These are phyloP conservation scores for Anabacerthia variegaticeps DNA, from an alignment of 2,797 vertebrate genomes.

Conservation along the genomic window DNA sequence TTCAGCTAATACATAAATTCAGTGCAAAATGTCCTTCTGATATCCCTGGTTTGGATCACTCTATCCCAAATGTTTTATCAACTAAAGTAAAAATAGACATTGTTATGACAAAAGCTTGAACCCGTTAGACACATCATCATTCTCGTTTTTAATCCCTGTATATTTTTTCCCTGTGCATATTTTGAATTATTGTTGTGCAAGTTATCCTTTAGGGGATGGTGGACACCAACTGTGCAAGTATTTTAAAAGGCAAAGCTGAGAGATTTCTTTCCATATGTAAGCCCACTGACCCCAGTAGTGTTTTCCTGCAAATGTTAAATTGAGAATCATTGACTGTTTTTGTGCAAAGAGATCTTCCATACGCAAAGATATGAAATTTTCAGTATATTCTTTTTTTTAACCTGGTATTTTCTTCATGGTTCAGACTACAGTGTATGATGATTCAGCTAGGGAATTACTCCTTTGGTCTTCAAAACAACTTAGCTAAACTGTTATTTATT, in stretches of 20 bases:
- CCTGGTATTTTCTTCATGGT: background rate
- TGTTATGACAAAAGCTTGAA: constrained; percentile 44
- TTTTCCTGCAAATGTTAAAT: constrained; percentile 18
- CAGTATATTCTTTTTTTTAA: background rate
- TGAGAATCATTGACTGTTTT: background rate
- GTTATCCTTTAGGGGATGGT: background rate
- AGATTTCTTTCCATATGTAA: background rate
- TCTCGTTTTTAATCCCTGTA: constrained; percentile 4
- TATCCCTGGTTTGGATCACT: constrained; percentile 31
- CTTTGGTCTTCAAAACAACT: constrained; percentile 1
- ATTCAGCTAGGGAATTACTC: background rate
- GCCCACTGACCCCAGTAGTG: background rate
- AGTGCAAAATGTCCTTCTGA: background rate
- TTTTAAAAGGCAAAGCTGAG: constrained; percentile 7
- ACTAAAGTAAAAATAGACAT: constrained; percentile 13
- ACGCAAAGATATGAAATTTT: background rate
- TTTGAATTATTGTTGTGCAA: background rate
- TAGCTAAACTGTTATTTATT: background rate
- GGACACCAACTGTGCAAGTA: background rate
- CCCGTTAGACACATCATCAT: background rate
- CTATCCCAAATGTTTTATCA: constrained; percentile 25
- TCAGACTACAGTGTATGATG: background rate
- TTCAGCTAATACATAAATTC: constrained; percentile 32
- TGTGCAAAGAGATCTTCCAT: background rate
- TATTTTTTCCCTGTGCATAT: background rate